A percentile compares a stretch with the other conserved stretches of the same genome.
These are phyloP conservation scores for Fundulus diaphanus DNA, from an alignment of 2,797 vertebrate genomes.

Conservation along the genomic window DNA sequence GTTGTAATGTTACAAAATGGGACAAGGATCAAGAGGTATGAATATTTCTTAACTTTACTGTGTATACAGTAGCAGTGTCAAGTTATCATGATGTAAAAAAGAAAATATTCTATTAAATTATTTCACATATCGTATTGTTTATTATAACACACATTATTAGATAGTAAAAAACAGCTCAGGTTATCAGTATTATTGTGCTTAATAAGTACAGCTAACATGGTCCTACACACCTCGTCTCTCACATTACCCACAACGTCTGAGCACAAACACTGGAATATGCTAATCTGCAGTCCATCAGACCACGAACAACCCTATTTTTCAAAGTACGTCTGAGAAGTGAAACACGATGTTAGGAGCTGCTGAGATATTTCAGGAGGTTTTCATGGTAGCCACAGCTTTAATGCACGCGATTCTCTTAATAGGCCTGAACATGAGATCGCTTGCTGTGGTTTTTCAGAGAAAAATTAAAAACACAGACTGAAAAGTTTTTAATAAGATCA, in stretches of 20 bases:
- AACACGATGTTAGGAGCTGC: neutral
- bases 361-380: neutral
- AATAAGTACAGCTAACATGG: slow-evolving; percentile 19
- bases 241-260: slow-evolving; percentile 46
- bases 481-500: neutral
- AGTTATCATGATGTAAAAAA: neutral
- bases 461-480: neutral
- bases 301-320: neutral
- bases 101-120: neutral
- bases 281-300: slow-evolving; percentile 5
- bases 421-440: neutral
- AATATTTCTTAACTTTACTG: neutral
- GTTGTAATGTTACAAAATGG: neutral
- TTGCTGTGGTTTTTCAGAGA: neutral
- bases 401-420: neutral
- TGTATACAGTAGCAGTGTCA: too few relatives aligned
- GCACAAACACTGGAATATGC: neutral
- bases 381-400: neutral
- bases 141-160: neutral
- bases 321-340: slow-evolving; percentile 11
- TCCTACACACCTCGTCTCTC: slow-evolving; percentile 40
- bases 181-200: slow-evolving; percentile 5
- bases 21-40: neutral
- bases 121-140: neutral
- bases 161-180: neutral